Percentiles rank a stretch among this genome's conserved stretches.
phyloP scores from a whole-genome alignment of 2,797 vertebrate species.

The Megaceryle alcyon region DNA sequence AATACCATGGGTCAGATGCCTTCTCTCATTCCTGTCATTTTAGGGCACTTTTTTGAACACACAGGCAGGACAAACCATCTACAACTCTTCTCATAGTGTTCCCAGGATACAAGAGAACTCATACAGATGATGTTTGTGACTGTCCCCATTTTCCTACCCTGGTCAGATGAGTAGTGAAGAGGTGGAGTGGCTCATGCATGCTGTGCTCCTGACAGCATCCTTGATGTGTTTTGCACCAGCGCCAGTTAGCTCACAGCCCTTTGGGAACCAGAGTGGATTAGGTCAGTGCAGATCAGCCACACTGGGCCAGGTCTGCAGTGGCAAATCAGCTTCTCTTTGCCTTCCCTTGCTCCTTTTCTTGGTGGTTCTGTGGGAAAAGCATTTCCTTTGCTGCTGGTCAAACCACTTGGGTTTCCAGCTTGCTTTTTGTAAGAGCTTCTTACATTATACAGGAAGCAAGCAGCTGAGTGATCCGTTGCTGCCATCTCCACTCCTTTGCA shows the following conservation, averaged over 20 bases:
- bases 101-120: background rate
- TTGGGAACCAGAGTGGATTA: background rate
- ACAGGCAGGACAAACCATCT: background rate
- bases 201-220: background rate
- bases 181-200: background rate
- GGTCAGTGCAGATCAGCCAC: background rate
- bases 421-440: background rate
- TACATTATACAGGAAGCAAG: background rate
- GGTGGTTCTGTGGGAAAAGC: background rate
- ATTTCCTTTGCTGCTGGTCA: background rate
- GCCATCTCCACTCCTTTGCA: background rate
- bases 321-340: background rate
- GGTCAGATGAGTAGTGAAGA: background rate
- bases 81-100: background rate
- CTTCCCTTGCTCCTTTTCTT: background rate
- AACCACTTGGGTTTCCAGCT: background rate
- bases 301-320: background rate
- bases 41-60: background rate
- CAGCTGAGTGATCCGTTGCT: background rate
- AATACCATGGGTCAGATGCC: fast-evolving
- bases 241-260: background rate
- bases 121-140: background rate
- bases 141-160: background rate
- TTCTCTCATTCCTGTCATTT: background rate
- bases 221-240: background rate